phyloP scores from a whole-genome alignment of 2,113 vertebrate genomes.

The Amphiprion percula region DNA sequence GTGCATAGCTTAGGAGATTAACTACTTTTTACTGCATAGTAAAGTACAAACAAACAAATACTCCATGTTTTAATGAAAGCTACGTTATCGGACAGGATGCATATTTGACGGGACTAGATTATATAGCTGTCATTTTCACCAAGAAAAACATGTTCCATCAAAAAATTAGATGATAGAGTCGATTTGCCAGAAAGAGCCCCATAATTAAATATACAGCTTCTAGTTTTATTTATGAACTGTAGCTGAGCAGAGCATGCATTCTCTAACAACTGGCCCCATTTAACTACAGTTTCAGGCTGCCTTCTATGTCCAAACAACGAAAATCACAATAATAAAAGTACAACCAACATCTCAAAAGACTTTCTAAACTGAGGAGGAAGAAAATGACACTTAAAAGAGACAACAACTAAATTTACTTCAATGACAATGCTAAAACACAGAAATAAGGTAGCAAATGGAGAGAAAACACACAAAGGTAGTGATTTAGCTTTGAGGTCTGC shows the following conservation, averaged over 20 bases:
- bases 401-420: slow-evolving; percentile 4
- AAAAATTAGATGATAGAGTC: neutral
- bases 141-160: neutral
- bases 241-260: neutral
- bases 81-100: neutral
- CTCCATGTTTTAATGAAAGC: neutral
- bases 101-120: neutral
- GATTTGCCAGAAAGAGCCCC: neutral
- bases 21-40: neutral
- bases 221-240: neutral
- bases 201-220: neutral
- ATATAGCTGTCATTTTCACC: neutral
- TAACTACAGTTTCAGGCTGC: neutral
- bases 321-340: neutral
- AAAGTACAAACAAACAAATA: neutral
- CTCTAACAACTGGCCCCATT: neutral
- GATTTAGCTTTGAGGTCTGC: neutral
- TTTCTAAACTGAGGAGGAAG: neutral
- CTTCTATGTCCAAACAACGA: neutral
- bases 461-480: neutral
- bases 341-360: neutral
- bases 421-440: slow-evolving; percentile 11
- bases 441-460: slow-evolving; percentile 7
- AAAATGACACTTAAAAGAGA: neutral
- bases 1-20: neutral